phyloP scores from a whole-genome alignment of 2,888 invertebrate genomes.

The Gasteruption jaculator region DNA sequence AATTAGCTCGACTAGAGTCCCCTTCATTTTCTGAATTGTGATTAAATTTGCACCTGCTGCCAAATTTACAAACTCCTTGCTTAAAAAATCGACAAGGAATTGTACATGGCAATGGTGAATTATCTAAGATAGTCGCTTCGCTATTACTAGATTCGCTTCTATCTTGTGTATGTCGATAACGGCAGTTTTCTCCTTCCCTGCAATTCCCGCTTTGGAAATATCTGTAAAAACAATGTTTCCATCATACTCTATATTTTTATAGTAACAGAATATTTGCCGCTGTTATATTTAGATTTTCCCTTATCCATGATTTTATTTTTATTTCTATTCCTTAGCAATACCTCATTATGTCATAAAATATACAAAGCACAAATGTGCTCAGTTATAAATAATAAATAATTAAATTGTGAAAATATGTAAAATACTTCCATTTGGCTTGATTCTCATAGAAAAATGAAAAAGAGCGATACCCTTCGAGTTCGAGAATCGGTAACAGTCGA shows the following conservation, averaged over 20 bases:
- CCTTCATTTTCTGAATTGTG: conserved; percentile 29
- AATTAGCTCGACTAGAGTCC: conserved; percentile 14
- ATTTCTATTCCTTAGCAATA: no score
- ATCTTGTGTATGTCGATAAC: conserved; percentile 39
- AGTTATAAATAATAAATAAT: no score
- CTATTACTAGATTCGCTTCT: conserved; percentile 28
- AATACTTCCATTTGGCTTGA: no score
- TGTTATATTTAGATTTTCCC: conserved; percentile 8
- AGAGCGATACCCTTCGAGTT: no score
- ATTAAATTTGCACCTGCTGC: conserved; percentile 39
- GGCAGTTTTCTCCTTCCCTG: conserved; percentile 44
- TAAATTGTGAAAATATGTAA: no score
- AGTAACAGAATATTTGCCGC: no score
- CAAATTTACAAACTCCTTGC: conserved; percentile 45
- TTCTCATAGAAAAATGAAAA: no score
- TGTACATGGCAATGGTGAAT: conserved; percentile 17
- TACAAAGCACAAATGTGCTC: no score
- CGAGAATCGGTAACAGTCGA: no score
- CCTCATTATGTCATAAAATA: no score
- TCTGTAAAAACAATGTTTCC: conserved; percentile 26
- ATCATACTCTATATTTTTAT: not conserved
- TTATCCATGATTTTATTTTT: conserved; percentile 5
- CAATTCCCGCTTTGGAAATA: conserved; percentile 47
- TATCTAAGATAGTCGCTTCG: conserved; percentile 23
- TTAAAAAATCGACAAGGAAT: conserved; percentile 42